Conservation (phyloP, 2,888 invertebrate genomes). For the Brenthis ino region DNA sequence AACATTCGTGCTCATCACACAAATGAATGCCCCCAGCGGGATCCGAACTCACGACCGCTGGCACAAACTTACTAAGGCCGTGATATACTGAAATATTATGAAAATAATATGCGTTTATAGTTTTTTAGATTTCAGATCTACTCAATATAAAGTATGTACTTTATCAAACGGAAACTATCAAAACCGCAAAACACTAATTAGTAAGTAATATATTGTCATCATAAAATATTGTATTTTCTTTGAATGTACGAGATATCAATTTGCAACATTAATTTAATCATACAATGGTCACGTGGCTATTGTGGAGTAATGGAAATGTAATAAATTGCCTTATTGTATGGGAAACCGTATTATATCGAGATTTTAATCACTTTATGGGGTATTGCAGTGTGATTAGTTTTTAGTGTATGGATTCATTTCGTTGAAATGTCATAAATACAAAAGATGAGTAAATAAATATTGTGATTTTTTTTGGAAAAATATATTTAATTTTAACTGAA, state of each 20-base stretch:
- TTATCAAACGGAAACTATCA: no score
- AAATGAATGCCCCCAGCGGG: background rate
- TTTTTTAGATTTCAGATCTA: no score
- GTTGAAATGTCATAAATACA: background rate
- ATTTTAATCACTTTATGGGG: slow-evolving; percentile 28
- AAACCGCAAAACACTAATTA: no score
- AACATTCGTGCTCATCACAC: background rate
- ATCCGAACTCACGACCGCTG: background rate
- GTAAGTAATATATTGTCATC: no score
- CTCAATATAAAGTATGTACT: no score
- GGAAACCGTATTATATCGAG: slow-evolving; percentile 25
- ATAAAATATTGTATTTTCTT: slow-evolving; percentile 2
- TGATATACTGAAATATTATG: background rate
- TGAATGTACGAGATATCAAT: slow-evolving; percentile 46
- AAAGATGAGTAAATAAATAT: background rate
- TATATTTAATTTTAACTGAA: no score
- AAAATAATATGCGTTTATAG: no score
- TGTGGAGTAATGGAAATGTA: slow-evolving; percentile 19
- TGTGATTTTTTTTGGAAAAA: background rate
- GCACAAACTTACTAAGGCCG: background rate
- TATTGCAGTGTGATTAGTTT: slow-evolving; percentile 21
- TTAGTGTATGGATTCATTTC: slow-evolving; percentile 1
- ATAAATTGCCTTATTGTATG: slow-evolving; percentile 21
- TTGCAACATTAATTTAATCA: slow-evolving; percentile 56
- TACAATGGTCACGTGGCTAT: slow-evolving; percentile 47